Base-by-base conservation (phyloP, 2,888 invertebrate species). In the Scaptomyza polygonia region DNA sequence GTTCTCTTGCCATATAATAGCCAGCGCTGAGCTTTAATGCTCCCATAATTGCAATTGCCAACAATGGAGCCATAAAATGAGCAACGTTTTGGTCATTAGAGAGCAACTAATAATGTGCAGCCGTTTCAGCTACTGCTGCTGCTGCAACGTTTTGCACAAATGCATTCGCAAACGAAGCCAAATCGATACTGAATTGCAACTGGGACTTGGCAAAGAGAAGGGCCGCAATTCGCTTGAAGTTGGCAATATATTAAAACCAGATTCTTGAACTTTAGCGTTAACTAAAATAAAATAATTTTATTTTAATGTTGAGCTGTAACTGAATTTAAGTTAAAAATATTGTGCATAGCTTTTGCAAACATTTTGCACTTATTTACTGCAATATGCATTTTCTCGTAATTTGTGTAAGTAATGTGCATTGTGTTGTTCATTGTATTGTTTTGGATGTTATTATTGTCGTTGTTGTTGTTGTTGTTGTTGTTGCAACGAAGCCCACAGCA, bases 21-120 rank as follows among this genome's bases (percentile, higher is more conserved):
- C 52, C 51, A 57, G 61, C 30, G 52, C 43, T 40, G 76, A 56
- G 71, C 76, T 69, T 75, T 85, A 85, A 79, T 81, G 69, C 58
- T 58, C 61, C 45, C 86, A 76, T 87, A 87, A 87, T 82, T 82
- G 77, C 79, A 87, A 67, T 72, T 67, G 64, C 77, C 72, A 67
- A 76, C 83, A 76, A 67, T 79, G 69, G 79, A 72, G 72, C 49
- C 67, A 79, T 72, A 64, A 79, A 86, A 65, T 30, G 58, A 67
- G 30, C 77, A 77, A 18, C 42, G 51, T 42, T 63, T 54, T 34
- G 72, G 63, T 43, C 59, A 77, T 83, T 65, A 49, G 67, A 69
- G 65, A 52, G 53, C 43, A 62, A 62, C 67, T 77, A 64, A 83
- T 79, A 83, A 80, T 72, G 45, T 68, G 80, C 86, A 79, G 45